Evolutionary conservation across 2,113 vertebrate species (phyloP), one percentile per base, ranked within the genome.

Genomic region (Neogale vison): DNA sequence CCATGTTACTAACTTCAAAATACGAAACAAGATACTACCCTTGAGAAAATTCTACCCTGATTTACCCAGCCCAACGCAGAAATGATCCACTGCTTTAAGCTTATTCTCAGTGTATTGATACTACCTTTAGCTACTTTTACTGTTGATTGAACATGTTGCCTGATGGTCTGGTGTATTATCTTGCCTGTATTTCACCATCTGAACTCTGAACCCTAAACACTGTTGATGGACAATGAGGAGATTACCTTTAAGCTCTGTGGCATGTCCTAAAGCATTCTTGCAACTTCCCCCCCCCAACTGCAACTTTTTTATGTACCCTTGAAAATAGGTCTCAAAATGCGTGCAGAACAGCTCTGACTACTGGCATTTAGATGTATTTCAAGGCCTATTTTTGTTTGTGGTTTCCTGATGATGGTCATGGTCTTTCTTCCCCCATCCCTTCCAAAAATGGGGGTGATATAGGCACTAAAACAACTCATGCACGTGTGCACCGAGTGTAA

Each of bases 381-480:
- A 76, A 87, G 69, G 50, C 42, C 39, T 94, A 1, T 95, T 92
- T 94, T 93, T 94, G 57, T 42, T 67, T 94, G 65, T 90, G 93
- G 96, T 93, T 97, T 97, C 93, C 90, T 95, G 69, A 52, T 59
- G 26, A 29, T 45, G 10, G 47, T 92, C n/a, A n/a, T 71, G 77
- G 50, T 3, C 21, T 90, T 96, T 96, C 94, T 88, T 94, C 20
- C 39, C 26, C 18, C 11, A 18, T 45, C 17, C 26, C 34, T 31
- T 50, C 24, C 45, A 81, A 89, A 80, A 76, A 36, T 15, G 24
- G 23, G 61, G 65, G 50, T 80, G 80, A 74, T 47, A 11, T 2
- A n/a, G 26, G 34, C 3, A 1, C 42, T 72, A 59, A 84, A 79
- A 71, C 31, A 63, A 83, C 15, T 15, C 2, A 0, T 10, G 61